These are phyloP conservation scores for Poeciliopsis turneri DNA, from an alignment of 2,797 vertebrate genomes.

Conservation along the genomic window DNA sequence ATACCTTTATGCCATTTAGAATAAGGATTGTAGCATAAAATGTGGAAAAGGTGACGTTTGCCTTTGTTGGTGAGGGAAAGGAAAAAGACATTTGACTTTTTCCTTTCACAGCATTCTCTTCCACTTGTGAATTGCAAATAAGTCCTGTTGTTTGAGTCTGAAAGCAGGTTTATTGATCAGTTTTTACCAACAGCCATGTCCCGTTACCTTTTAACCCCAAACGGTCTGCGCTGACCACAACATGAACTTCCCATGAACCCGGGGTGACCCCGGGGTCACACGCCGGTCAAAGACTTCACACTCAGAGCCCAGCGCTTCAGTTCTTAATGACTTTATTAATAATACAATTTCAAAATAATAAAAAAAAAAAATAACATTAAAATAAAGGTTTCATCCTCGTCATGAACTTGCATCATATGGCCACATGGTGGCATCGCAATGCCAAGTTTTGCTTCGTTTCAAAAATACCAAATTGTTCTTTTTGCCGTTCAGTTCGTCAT, in stretches of 20 bases:
- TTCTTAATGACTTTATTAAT: constrained; percentile 89
- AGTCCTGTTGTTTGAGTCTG: neutral
- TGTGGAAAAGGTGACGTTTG: neutral
- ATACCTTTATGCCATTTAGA: too few relatives aligned
- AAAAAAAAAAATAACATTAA: constrained; percentile 80
- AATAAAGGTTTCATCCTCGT: constrained; percentile 81
- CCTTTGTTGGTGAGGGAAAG: too few relatives aligned
- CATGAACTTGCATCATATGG: constrained; percentile 82
- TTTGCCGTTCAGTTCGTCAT: constrained; percentile 69
- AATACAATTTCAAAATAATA: constrained; percentile 83
- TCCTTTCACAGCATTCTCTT: neutral
- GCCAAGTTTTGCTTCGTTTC: constrained; percentile 76
- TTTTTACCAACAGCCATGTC: constrained; percentile 19
- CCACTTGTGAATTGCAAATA: constrained; percentile 7
- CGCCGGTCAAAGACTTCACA: constrained; percentile 53
- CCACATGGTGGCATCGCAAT: constrained; percentile 86
- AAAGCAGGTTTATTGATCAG: constrained; percentile 47
- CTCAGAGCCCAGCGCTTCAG: constrained; percentile 76
- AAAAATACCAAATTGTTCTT: constrained; percentile 79
- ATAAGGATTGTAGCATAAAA: too few relatives aligned
- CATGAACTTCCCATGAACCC: constrained; percentile 63
- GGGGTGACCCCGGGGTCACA: constrained; percentile 50
- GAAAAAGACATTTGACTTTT: too few relatives aligned
- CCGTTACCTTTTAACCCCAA: constrained; percentile 67
- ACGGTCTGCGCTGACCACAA: constrained; percentile 29